Conservation (phyloP, 1,140 invertebrate genomes). For the Pogonognathellus flavescens region DNA sequence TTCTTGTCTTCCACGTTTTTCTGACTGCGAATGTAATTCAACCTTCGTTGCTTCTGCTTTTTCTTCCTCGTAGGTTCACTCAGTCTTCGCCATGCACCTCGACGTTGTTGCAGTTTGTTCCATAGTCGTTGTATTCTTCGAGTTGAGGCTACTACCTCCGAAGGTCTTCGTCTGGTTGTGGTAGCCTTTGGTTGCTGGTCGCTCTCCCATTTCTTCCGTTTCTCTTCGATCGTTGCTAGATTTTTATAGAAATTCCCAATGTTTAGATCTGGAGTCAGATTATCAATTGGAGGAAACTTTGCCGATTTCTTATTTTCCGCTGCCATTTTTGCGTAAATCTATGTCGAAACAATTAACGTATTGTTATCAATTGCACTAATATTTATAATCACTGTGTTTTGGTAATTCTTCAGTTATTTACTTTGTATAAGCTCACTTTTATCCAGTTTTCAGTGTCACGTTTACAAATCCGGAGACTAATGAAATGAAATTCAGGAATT, state of each 20-base stretch:
- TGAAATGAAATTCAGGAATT: no score
- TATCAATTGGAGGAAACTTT: background rate
- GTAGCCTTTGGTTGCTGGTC: background rate
- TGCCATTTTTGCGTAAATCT: no score
- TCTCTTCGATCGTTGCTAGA: background rate
- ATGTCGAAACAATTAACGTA: no score
- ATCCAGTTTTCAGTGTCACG: no score
- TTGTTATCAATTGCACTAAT: no score
- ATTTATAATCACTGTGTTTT: no score
- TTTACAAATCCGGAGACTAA: no score
- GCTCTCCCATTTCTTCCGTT: conserved; percentile 4
- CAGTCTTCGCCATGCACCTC: background rate
- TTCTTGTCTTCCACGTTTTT: background rate
- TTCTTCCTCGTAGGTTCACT: background rate
- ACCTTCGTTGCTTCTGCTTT: background rate
- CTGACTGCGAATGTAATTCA: background rate
- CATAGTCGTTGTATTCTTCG: no score
- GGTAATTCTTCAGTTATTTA: no score
- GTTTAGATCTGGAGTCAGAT: conserved; percentile 18
- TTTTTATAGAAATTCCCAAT: conserved; percentile 23
- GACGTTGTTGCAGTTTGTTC: background rate
- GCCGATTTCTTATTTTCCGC: no score
- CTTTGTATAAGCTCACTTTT: no score
- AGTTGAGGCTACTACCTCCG: no score
- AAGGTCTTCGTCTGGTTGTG: background rate